Base-by-base conservation (phyloP, 1,140 invertebrate genomes). In the Diuraphis noxia region DNA sequence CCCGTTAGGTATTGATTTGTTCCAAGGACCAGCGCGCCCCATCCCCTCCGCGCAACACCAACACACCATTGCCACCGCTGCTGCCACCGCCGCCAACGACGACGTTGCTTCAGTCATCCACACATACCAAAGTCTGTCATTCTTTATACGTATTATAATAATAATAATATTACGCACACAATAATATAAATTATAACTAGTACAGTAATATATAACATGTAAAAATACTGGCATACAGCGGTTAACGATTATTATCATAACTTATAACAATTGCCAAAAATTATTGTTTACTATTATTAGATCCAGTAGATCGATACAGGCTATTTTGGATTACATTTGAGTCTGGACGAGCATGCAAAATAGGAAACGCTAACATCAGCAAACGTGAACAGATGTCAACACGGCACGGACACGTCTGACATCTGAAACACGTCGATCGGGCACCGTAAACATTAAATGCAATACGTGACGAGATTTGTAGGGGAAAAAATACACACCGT, bases 11-110 rank as follows among this genome's bases (percentile, higher is more conserved):
- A 87, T 82, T 82, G 79, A 87, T 85, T 84, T 90, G 92, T 85
- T 92, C 87, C 49, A 72, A 84, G 92, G 87, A 85, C 92, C 88
- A 84, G 88, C 88, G 84, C 92, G 38, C 86, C 92, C 88, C 41
- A 77, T 81, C 88, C 87, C 92, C 86, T 84, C 81, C 77, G 41
- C 46, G 30, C 46, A 81, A 40, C 41, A 41, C 40, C 72, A 40
- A 17, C 1, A 13, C 9, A 30, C 40, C 8, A 41, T 8, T 77
- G 40, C 92, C 25, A 36, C 87, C 41, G n/a, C 77, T 3, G 30
- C 38, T 30, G 38, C 90, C 77, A 30, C 7, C 43, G 25, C 63
- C 88, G 4, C 72, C 40, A 25, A 36, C 92, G 30, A 49, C 41
- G 81, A 41, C 92, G 81, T 88, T n/a, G 82, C 88, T 81, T 92